A percentile compares a stretch with the other conserved stretches of the same genome.
phyloP scores from a whole-genome alignment of 2,797 vertebrate genomes.

The Pseudomugil tenellus region DNA sequence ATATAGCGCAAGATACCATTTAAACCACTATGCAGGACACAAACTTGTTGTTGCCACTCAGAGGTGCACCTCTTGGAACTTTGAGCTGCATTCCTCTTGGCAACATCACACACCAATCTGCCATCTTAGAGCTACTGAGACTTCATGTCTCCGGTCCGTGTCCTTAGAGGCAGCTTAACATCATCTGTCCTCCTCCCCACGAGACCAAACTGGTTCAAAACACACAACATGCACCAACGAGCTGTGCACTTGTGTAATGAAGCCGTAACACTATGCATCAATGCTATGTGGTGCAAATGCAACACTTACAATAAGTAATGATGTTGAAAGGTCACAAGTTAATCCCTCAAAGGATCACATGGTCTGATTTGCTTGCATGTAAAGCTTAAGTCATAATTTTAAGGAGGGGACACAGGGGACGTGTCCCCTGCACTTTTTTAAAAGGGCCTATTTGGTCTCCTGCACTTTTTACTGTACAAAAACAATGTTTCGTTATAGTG shows the following conservation, averaged over 20 bases:
- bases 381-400: conserved; percentile 31
- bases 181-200: not conserved
- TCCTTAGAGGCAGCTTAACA: conserved; percentile 3
- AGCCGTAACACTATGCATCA: not conserved
- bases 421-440: too few species aligned
- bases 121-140: conserved; percentile 17
- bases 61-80: conserved; percentile 8
- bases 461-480: too few species aligned
- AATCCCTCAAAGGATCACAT: conserved; percentile 40
- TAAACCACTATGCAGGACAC: not conserved
- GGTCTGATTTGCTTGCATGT: not conserved
- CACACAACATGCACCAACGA: conserved; percentile 24
- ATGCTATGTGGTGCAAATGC: not conserved
- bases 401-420: too few species aligned
- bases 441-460: too few species aligned
- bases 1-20: not conserved
- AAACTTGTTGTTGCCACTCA: conserved; percentile 15
- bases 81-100: conserved; percentile 8
- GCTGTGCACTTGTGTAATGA: conserved; percentile 9
- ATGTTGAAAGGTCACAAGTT: conserved; percentile 4
- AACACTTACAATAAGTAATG: conserved; percentile 5
- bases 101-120: conserved; percentile 11
- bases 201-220: conserved; percentile 21
- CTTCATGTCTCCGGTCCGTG: not conserved
- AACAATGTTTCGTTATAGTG: too few species aligned